Evolutionary conservation across 2,797 vertebrate species (phyloP).

Genomic region (Zenarchopterus dispar): DNA sequence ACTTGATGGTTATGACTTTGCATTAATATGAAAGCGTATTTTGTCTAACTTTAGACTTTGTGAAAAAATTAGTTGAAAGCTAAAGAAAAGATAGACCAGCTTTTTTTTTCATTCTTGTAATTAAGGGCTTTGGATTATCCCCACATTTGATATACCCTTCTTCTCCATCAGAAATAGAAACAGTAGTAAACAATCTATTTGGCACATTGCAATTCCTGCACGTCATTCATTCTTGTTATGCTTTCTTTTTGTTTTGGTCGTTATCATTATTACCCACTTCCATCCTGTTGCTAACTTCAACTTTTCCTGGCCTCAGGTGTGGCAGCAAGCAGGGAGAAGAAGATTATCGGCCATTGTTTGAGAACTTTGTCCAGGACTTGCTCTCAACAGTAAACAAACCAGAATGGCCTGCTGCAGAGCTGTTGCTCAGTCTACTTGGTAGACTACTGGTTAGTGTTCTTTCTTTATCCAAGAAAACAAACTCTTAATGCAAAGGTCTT

Average conservation of each 20-base stretch:
- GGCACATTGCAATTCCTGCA: too few species aligned
- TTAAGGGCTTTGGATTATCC: too few species aligned
- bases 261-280: background rate
- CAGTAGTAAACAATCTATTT: too few species aligned
- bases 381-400: constrained; percentile 98
- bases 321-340: constrained; percentile 98
- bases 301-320: constrained; percentile 82
- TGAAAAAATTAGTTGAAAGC: too few species aligned
- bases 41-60: too few species aligned
- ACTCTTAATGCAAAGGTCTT: background rate
- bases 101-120: too few species aligned
- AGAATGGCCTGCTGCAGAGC: constrained; percentile 97
- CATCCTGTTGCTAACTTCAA: background rate
- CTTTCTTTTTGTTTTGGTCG: background rate
- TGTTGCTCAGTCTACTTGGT: constrained; percentile 95
- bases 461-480: constrained; percentile 12
- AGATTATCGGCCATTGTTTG: constrained; percentile 97
- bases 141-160: too few species aligned
- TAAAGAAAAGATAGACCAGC: too few species aligned
- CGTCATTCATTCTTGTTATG: background rate
- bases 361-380: constrained; percentile 98
- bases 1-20: background rate
- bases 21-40: background rate
- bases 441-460: constrained; percentile 89
- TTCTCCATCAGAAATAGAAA: too few species aligned